These are phyloP conservation scores for Antitype chi DNA, from an alignment of 2,888 invertebrate genomes.

Conservation along the genomic window DNA sequence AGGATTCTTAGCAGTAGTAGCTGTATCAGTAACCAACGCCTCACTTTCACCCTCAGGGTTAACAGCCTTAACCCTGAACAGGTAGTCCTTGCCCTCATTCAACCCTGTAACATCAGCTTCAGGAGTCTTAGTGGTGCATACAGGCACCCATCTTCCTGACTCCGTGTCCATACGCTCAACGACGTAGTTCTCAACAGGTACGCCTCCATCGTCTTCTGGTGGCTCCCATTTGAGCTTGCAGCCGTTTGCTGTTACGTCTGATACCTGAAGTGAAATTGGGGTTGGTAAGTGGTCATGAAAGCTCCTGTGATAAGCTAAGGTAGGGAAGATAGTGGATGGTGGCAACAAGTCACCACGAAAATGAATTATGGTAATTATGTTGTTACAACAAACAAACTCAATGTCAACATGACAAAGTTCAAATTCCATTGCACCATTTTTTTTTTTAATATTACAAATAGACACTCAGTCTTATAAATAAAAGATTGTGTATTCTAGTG, in stretches of 20 bases:
- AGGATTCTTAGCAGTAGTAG: conserved; percentile 99
- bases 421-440: not conserved
- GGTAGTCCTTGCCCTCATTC: conserved; percentile 99
- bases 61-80: conserved; percentile 99
- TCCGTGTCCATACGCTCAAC: conserved; percentile 99
- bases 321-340: not conserved
- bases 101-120: conserved; percentile 97
- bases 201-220: conserved; percentile 99
- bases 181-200: conserved; percentile 97
- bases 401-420: not conserved
- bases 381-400: not conserved
- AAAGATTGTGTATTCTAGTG: not conserved
- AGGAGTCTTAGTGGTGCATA: conserved; percentile 93
- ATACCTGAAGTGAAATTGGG: conserved; percentile 79
- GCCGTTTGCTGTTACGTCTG: conserved; percentile 97
- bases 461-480: not conserved
- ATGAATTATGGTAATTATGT: not conserved
- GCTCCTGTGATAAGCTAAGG: not conserved
- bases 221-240: conserved; percentile 98
- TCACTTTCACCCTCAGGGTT: conserved; percentile 99
- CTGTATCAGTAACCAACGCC: conserved; percentile 97
- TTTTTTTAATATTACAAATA: not conserved
- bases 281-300: not conserved
- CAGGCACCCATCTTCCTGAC: conserved; percentile 98
- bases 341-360: not conserved